These are phyloP conservation scores for Tenthredo notha DNA, from an alignment of 2,888 invertebrate genomes.

Conservation along the genomic window DNA sequence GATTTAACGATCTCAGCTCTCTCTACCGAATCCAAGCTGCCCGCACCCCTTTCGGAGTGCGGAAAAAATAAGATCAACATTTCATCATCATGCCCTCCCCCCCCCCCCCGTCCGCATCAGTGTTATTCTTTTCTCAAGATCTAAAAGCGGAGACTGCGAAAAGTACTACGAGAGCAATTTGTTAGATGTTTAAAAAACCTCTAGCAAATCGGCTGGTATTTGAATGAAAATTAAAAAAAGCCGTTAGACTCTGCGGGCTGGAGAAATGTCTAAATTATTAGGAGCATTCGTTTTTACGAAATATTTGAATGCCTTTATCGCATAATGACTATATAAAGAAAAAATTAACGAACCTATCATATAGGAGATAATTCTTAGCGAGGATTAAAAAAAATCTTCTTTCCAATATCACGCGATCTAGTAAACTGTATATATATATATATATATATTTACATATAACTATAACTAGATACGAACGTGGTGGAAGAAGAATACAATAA, in stretches of 20 bases:
- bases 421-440: not conserved
- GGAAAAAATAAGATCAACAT: conserved; percentile 8
- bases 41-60: not conserved
- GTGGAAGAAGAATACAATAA: conserved; percentile 37
- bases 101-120: not conserved
- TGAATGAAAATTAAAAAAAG: not conserved
- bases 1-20: not conserved
- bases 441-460: not conserved
- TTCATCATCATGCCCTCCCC: no score
- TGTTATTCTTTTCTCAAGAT: not conserved
- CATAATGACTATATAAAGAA: not conserved
- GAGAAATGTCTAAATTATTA: not conserved
- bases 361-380: no score
- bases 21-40: not conserved
- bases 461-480: not conserved
- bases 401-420: not conserved
- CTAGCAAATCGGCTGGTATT: not conserved
- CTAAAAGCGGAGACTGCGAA: not conserved
- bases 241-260: not conserved
- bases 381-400: not conserved
- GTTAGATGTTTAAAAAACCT: not conserved
- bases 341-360: not conserved
- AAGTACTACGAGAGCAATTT: not conserved
- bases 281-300: not conserved
- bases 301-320: not conserved